Conservation (phyloP, 2,888 invertebrate genomes). For the Odontomyia ornata region DNA sequence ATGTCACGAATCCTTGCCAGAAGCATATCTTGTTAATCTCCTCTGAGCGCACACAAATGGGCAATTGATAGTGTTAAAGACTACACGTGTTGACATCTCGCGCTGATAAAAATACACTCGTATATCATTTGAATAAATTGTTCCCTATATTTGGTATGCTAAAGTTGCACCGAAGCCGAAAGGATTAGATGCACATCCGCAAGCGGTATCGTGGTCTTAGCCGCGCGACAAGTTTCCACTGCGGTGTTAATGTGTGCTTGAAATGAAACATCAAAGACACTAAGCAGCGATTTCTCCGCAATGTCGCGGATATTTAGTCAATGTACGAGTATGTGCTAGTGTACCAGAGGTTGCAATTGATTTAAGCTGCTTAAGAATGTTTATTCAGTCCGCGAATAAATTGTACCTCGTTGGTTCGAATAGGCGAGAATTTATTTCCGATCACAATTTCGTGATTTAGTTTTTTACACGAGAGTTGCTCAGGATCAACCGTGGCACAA, state of each 20-base stretch:
- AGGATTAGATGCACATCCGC: conserved; percentile 16
- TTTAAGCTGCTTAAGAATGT: conserved; percentile 21
- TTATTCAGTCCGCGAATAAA: conserved; percentile 34
- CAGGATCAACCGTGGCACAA: no score
- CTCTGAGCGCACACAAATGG: background rate
- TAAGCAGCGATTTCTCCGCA: no score
- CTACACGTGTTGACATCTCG: conserved; percentile 40
- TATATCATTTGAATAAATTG: conserved; percentile 46
- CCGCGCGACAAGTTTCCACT: background rate
- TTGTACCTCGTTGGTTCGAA: conserved; percentile 31
- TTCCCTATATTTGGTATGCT: conserved; percentile 40
- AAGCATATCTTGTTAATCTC: background rate
- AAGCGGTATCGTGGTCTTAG: background rate
- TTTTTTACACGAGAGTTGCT: background rate
- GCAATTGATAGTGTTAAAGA: conserved; percentile 32
- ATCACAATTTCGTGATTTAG: conserved; percentile 45
- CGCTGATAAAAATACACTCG: conserved; percentile 42
- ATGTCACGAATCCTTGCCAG: background rate
- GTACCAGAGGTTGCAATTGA: conserved; percentile 26
- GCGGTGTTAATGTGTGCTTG: conserved; percentile 16
- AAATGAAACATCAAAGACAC: conserved; percentile 8
- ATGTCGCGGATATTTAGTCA: conserved; percentile 24
- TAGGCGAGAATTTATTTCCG: conserved; percentile 45
- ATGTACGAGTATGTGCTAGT: no score
- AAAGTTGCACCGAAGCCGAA: conserved; percentile 41